Percentiles rank a stretch among this genome's conserved stretches.
phyloP scores from a whole-genome alignment of 2,113 vertebrate genomes.

The Spheniscus mendiculus region DNA sequence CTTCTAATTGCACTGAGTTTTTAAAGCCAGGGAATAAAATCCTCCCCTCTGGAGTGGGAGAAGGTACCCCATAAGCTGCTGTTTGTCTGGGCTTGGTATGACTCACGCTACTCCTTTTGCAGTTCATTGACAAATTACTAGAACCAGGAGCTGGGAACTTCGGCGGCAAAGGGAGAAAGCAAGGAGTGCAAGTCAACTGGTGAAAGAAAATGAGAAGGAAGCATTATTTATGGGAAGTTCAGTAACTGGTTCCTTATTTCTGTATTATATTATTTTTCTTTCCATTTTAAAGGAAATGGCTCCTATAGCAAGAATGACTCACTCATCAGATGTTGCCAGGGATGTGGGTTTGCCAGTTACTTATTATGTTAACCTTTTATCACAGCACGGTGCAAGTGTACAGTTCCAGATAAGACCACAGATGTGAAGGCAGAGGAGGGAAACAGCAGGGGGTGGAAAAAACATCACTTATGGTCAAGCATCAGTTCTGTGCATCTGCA shows the following conservation, averaged over 20 bases:
- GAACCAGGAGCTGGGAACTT: slow-evolving; percentile 29
- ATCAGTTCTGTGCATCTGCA: not conserved
- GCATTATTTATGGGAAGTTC: slow-evolving; percentile 40
- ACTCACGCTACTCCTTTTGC: slow-evolving; percentile 36
- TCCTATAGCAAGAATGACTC: slow-evolving; percentile 38
- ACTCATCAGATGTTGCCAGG: not conserved
- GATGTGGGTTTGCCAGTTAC: not conserved
- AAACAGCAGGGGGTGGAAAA: not conserved
- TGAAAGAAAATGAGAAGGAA: not conserved
- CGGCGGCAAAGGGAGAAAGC: not conserved
- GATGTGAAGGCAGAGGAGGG: not conserved
- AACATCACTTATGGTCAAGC: not conserved
- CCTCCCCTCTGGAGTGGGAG: slow-evolving; percentile 20
- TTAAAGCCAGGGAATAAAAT: slow-evolving; percentile 66
- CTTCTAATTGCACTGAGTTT: slow-evolving; percentile 64
- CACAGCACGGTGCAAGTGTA: not conserved
- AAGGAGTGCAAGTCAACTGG: not conserved
- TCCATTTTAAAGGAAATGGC: not conserved
- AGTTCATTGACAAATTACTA: slow-evolving; percentile 50
- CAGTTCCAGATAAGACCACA: not conserved
- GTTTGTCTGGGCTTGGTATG: slow-evolving; percentile 53
- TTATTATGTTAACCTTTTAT: slow-evolving; percentile 19
- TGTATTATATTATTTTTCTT: slow-evolving; percentile 7
- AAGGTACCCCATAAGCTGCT: slow-evolving; percentile 53
- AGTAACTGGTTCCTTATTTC: slow-evolving; percentile 21